Base-by-base conservation (phyloP, 2,113 vertebrate genomes). In the Saguinus imperator region DNA sequence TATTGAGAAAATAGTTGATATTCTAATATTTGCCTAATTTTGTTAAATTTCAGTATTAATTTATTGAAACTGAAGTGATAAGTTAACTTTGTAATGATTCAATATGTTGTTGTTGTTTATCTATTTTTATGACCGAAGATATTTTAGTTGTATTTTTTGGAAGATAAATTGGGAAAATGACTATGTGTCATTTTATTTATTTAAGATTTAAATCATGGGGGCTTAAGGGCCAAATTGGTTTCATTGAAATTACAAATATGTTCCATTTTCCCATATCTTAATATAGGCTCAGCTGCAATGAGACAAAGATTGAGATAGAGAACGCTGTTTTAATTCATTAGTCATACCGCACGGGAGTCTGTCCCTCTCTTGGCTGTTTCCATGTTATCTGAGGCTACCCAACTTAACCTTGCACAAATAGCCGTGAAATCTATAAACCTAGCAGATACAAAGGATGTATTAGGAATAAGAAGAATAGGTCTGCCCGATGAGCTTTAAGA, bases 301-400 rank as follows among this genome's bases (percentile, higher is more conserved):
- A 98, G 91, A 98, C 95, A 98, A 95, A 97, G 98, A 91, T 97
- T 64, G 87, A 98, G 96, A 91, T 72, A 82, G 1, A 16, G 89
- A 97, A 81, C 48, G 95, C 95, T 97, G 75, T 97, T 98, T 98
- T 98, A 99, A 99, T 98, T 98, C 98, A 99, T 99, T 99, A 98
- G 99, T 99, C 99, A 99, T 98, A 98, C 98, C 93, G 1, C 89
- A 97, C 97, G 98, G 97, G 94, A 97, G 97, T 97, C 73, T 0
- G 91, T 93, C 88, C 96, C 95, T 97, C 95, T 89, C 87, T 94
- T 95, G 76, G 32, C 98, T 94, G 85, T 98, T 97, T 98, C 95
- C 96, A 94, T 98, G 98, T 98, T 98, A 98, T 97, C 96, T 97
- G 94, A 98, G 97, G 97, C 96, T 97, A 90, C 95, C 94, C 95